These are phyloP conservation scores for Cremastinae sp. DNA, from an alignment of 2,888 invertebrate genomes.

Conservation along the genomic window DNA sequence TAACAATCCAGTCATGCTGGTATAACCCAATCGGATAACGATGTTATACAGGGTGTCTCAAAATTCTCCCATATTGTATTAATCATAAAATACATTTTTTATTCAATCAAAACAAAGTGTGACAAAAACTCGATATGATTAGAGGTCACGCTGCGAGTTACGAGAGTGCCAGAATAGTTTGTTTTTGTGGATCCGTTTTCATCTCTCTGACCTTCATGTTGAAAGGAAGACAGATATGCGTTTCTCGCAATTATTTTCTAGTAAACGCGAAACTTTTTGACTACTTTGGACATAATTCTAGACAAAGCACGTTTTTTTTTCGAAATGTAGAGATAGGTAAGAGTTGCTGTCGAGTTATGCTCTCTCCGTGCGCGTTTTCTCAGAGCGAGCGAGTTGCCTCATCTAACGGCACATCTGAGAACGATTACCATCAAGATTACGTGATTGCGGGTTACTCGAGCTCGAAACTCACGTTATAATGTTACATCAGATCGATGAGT, in stretches of 20 bases:
- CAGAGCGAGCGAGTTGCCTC: slow-evolving; percentile 50
- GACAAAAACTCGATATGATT: no score
- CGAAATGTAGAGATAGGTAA: slow-evolving; percentile 9
- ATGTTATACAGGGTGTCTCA: slow-evolving; percentile 54
- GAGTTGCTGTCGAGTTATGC: slow-evolving; percentile 4
- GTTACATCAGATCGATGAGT: slow-evolving; percentile 49
- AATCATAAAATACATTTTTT: no score
- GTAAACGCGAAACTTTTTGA: no score
- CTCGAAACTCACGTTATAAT: slow-evolving; percentile 49
- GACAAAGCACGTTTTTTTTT: no score
- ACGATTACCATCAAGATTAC: slow-evolving; percentile 60
- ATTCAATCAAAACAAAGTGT: no score
- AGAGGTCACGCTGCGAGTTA: no score
- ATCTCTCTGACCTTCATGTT: no score
- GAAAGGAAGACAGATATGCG: no score
- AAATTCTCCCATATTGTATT: slow-evolving; percentile 10
- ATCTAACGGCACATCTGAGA: slow-evolving; percentile 59
- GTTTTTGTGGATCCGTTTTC: no score
- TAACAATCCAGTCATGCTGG: slow-evolving; percentile 60
- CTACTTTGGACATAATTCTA: no score
- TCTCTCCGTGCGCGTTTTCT: slow-evolving; percentile 8
- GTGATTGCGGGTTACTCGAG: slow-evolving; percentile 45
- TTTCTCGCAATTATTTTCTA: no score
- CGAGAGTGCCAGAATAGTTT: no score
- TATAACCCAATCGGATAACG: slow-evolving; percentile 55